phyloP scores from a whole-genome alignment of 1,140 invertebrate species.

The Centruroides sculpturatus region DNA sequence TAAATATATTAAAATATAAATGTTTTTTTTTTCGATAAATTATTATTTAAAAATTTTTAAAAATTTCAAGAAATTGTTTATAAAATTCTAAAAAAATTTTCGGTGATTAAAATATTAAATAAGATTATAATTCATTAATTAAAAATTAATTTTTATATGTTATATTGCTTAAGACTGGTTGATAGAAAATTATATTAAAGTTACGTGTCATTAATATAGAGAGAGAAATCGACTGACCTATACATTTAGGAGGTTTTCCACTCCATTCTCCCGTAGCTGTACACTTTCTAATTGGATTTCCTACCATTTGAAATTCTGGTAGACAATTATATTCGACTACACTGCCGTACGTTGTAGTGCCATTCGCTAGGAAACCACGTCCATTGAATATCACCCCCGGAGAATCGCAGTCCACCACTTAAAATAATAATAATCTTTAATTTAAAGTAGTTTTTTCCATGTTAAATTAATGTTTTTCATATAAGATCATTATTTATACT shows the following conservation, averaged over 20 bases:
- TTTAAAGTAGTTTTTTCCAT: neutral
- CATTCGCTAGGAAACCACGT: slow-evolving; percentile 67
- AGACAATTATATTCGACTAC: slow-evolving; percentile 76
- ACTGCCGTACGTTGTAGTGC: slow-evolving; percentile 60
- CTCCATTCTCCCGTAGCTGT: slow-evolving; percentile 18
- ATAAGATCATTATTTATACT: neutral
- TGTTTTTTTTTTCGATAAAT: too few species aligned
- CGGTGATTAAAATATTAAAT: too few species aligned
- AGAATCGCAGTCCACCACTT: slow-evolving; percentile 66
- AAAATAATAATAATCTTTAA: neutral
- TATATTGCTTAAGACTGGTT: too few species aligned
- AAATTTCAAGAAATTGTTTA: too few species aligned
- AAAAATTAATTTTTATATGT: too few species aligned
- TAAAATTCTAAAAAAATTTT: too few species aligned
- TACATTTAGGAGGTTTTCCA: slow-evolving; percentile 18
- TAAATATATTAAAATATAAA: too few species aligned
- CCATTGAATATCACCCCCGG: slow-evolving; percentile 67
- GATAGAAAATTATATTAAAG: too few species aligned
- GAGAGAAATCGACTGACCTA: slow-evolving; percentile 5
- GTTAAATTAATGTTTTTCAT: neutral
- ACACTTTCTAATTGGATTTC: slow-evolving; percentile 49
- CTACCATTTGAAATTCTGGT: slow-evolving; percentile 62
- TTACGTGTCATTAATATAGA: too few species aligned
- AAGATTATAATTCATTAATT: too few species aligned
- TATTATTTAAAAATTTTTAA: too few species aligned